Evolutionary conservation across 2,888 invertebrate genomes (phyloP).

Genomic region (Tetragonula carbonaria): DNA sequence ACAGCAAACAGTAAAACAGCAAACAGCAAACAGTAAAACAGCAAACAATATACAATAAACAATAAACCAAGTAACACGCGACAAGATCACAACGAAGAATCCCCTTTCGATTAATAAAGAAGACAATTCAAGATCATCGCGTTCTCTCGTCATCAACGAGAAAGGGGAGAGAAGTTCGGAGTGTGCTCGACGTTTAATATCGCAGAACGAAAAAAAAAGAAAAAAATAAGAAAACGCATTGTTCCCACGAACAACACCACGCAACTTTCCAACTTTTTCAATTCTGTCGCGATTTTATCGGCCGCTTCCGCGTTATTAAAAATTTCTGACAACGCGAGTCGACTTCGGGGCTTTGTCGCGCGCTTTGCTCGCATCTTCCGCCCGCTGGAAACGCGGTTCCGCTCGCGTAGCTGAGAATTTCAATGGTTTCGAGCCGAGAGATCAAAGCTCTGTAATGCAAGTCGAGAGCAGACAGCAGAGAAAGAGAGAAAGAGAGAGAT

Average conservation of each 20-base stretch:
- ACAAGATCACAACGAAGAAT: no score
- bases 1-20: no score
- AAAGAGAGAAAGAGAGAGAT: no score
- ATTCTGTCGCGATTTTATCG: slow-evolving; percentile 28
- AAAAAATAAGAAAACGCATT: background rate
- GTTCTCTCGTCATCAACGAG: no score
- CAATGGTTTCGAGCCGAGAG: slow-evolving; percentile 11
- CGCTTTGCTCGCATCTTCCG: background rate
- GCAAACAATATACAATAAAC: no score
- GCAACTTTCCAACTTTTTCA: slow-evolving; percentile 28
- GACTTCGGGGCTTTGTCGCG: background rate
- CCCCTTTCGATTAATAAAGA: no score
- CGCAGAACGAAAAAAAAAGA: background rate
- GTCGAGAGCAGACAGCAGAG: background rate
- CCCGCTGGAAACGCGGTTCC: background rate
- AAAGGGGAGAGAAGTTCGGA: background rate
- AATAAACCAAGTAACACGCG: no score
- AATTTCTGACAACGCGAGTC: slow-evolving; percentile 33
- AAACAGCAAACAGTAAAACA: no score
- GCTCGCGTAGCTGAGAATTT: background rate
- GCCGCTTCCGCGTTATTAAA: slow-evolving; percentile 36
- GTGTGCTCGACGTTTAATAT: slow-evolving; percentile 3
- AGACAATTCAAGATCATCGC: no score
- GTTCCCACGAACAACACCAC: background rate
- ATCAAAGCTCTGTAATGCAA: slow-evolving; percentile 35